Evolutionary conservation across 2,888 invertebrate species (phyloP).

Genomic region (Chrysolina oricalcia): DNA sequence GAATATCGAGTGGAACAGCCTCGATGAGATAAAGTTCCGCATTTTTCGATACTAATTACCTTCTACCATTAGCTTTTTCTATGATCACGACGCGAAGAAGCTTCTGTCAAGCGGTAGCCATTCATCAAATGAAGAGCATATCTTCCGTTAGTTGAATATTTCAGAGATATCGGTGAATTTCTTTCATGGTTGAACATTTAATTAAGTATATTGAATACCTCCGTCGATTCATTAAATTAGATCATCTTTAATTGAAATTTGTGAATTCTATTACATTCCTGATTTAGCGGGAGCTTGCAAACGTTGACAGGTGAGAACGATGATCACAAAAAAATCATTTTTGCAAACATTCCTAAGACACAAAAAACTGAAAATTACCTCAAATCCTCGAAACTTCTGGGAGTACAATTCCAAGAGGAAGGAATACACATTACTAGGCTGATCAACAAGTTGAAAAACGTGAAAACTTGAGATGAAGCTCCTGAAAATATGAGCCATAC

Average conservation of each 20-base stretch:
- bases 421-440: too few species aligned
- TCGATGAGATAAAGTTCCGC: conserved; percentile 6
- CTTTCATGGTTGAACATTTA: background rate
- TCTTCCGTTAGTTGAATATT: conserved; percentile 6
- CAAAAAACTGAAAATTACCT: too few species aligned
- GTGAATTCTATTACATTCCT: too few species aligned
- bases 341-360: too few species aligned
- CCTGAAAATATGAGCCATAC: too few species aligned
- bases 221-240: background rate
- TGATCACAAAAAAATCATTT: too few species aligned
- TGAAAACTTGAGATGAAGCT: too few species aligned
- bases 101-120: conserved; percentile 6
- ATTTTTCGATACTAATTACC: conserved; percentile 13
- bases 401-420: too few species aligned
- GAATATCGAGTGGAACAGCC: background rate
- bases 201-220: background rate
- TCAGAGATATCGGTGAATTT: background rate
- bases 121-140: conserved; percentile 15
- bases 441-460: too few species aligned
- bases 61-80: background rate
- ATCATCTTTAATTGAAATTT: background rate
- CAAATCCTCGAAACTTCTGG: too few species aligned
- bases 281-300: too few species aligned
- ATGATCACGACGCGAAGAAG: conserved; percentile 12
- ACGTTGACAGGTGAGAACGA: too few species aligned